Evolutionary conservation across 1,140 invertebrate species (phyloP), one percentile per base, ranked within the genome.

Genomic region (Littorina saxatilis): DNA sequence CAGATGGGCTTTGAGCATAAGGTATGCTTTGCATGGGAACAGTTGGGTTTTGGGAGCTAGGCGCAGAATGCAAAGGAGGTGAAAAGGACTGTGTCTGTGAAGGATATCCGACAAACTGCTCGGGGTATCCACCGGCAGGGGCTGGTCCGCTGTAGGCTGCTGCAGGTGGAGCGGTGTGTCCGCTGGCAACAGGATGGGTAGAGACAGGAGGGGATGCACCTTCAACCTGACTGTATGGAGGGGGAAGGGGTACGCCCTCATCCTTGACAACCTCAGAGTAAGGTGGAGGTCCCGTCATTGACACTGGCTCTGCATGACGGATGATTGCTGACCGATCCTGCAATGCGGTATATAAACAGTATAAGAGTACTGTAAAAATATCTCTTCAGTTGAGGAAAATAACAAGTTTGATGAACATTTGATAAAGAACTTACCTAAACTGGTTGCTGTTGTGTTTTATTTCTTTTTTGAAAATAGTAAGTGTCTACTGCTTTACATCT

Each of bases 251-350:
- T 39, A 11, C n/a, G 7, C 7, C 23, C 7, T 43, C 23, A 4
- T 78, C 55, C 29, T 78, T 78, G 17, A 78, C 55, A 9, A 78
- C 76, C 27, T 78, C 76, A 9, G 76, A n/a, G 39, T 78, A 78
- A 4, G 76, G 55, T 2, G 76, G 76, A 43, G 76, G 76, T 0
- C 55, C 39, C 0, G 76, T 43, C 0, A 37, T 58, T 9, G 55
- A 40, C 58, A 78, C 55, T 66, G 76, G 76, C 20, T 78, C 76
- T 27, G 76, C 76, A 29, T 78, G 55, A 20, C 40, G 20, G 58
- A 78, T 78, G 76, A 78, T 78, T 13, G 76, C 76, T 4, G 76
- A 40, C 4, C 76, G 52, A 58, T 78, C 76, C 76, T 78, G 55
- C 32, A 58, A 17, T 4, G 35, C 61, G 35, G n/a, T 29, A 32